A percentile compares a stretch with the other conserved stretches of the same genome.
phyloP scores from a whole-genome alignment of 1,140 invertebrate species.

The Pogonomyrmex californicus region DNA sequence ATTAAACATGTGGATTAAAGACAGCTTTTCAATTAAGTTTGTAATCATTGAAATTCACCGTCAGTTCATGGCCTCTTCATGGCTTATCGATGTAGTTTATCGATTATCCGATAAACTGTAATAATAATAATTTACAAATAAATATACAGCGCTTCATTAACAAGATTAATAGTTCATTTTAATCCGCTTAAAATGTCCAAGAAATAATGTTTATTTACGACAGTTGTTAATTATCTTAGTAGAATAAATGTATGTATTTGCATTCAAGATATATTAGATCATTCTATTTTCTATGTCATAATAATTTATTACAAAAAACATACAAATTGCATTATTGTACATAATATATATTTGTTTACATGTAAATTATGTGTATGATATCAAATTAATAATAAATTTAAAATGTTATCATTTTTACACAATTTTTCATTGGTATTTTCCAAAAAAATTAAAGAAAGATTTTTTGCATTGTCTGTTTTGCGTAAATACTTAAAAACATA shows the following conservation, averaged over 20 bases:
- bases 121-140: conserved; percentile 43
- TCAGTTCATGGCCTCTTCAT: neutral
- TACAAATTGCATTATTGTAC: neutral
- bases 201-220: neutral
- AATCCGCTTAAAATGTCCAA: conserved; percentile 12
- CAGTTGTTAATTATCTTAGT: neutral
- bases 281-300: neutral
- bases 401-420: neutral
- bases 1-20: neutral
- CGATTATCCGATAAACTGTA: conserved; percentile 34
- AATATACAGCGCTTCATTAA: conserved; percentile 12
- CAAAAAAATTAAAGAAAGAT: neutral
- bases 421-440: neutral
- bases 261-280: neutral
- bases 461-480: neutral
- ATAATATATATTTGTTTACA: too few relatives aligned
- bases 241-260: neutral
- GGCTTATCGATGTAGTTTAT: conserved; percentile 1
- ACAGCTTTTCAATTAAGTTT: conserved; percentile 34
- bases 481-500: neutral
- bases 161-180: neutral
- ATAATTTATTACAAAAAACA: neutral
- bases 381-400: too few relatives aligned
- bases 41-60: neutral
- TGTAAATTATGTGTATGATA: too few relatives aligned